Conservation (phyloP, 23 tunicate genomes). For the Corella eumyota region DNA sequence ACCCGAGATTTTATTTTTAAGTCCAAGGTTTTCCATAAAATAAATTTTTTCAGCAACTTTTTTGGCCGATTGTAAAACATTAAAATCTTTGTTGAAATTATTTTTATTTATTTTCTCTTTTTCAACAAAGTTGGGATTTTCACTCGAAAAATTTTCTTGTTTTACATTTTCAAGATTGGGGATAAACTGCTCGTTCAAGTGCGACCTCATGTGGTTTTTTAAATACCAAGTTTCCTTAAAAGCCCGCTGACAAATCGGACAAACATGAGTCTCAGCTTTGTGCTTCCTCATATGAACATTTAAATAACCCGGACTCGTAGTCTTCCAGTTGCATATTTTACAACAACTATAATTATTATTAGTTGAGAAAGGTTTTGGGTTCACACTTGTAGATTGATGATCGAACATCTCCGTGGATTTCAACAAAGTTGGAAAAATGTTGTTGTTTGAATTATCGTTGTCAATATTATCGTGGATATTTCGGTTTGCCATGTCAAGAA, state of each 20-base stretch:
- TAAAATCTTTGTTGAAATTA: too few relatives aligned
- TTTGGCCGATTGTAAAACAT: too few relatives aligned
- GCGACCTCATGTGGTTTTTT: conserved; percentile 58
- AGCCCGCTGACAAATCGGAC: conserved; percentile 39
- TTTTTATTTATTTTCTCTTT: too few relatives aligned
- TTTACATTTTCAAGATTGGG: too few relatives aligned
- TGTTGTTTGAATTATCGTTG: conserved; percentile 22
- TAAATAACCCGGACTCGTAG: conserved; percentile 53
- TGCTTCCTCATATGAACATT: conserved; percentile 65
- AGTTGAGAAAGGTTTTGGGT: not conserved
- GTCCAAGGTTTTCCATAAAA: too few relatives aligned
- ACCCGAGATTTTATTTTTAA: too few relatives aligned
- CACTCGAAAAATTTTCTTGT: too few relatives aligned
- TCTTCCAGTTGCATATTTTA: conserved; percentile 49
- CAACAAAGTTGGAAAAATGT: conserved; percentile 1
- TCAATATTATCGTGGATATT: conserved; percentile 4
- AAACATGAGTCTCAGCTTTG: conserved; percentile 47
- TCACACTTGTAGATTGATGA: not conserved
- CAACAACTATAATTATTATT: conserved; percentile 5
- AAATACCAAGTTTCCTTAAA: conserved; percentile 65
- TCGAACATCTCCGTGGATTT: not conserved
- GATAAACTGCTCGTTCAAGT: conserved; percentile 22
- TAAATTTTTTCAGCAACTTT: too few relatives aligned
- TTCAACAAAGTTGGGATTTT: too few relatives aligned
- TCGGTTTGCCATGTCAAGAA: conserved; percentile 51